phyloP scores from a whole-genome alignment of 2,797 vertebrate genomes.

The Sebastes trivittatus region DNA sequence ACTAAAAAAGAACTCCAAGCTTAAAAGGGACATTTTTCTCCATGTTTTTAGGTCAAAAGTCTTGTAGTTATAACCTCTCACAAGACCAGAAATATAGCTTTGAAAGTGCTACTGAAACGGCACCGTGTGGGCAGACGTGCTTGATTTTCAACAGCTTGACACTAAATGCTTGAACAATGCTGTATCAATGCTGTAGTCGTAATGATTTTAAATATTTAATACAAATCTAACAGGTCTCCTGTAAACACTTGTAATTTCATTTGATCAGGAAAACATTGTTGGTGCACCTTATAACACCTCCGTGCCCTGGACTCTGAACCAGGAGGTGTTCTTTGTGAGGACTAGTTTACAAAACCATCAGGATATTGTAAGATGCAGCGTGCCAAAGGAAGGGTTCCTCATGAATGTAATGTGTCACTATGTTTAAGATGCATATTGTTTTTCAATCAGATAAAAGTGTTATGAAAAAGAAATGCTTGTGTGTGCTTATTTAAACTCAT shows the following conservation, averaged over 20 bases:
- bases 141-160: background rate
- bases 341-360: background rate
- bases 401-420: background rate
- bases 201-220: background rate
- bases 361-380: background rate
- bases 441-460: conserved; percentile 30
- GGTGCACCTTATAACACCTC: background rate
- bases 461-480: background rate
- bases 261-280: background rate
- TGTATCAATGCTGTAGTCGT: background rate
- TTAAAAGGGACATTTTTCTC: background rate
- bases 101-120: background rate
- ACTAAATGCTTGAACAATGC: background rate
- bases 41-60: background rate
- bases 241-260: background rate
- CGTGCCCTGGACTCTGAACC: background rate
- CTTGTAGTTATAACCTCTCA: background rate
- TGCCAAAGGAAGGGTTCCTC: conserved; percentile 25
- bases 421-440: conserved; percentile 8
- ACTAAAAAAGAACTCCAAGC: background rate
- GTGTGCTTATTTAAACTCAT: background rate
- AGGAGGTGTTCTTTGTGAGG: background rate
- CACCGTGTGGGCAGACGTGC: background rate
- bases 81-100: background rate
- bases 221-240: background rate